phyloP scores from a whole-genome alignment of 2,113 vertebrate genomes.

The Planiliza haematocheilus region DNA sequence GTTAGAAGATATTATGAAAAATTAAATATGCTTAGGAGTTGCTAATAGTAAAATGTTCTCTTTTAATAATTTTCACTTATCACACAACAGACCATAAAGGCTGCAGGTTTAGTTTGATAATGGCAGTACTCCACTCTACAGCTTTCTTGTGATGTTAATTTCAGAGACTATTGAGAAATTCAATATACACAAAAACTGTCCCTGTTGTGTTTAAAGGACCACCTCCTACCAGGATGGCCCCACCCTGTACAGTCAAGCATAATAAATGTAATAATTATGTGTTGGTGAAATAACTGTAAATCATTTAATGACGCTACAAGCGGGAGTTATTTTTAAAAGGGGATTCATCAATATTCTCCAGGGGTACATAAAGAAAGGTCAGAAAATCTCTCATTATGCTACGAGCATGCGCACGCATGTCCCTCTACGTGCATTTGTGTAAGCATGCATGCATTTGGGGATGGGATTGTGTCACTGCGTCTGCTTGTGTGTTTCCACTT shows the following conservation, averaged over 20 bases:
- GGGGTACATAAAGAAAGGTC: constrained; percentile 82
- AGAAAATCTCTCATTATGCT: constrained; percentile 81
- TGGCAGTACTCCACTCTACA: constrained; percentile 9
- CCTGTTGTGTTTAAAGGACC: constrained; percentile 57
- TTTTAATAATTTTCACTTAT: constrained; percentile 9
- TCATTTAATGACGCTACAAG: constrained; percentile 83
- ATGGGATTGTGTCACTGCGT: constrained; percentile 38
- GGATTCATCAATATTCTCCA: constrained; percentile 85
- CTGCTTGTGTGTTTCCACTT: constrained; percentile 33
- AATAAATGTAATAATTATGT: constrained; percentile 83
- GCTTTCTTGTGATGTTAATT: constrained; percentile 32
- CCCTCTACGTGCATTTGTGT: constrained; percentile 35
- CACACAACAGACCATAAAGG: constrained; percentile 6
- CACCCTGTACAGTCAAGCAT: constrained; percentile 66
- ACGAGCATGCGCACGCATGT: constrained; percentile 41
- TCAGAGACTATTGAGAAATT: constrained; percentile 2
- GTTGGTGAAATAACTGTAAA: constrained; percentile 82
- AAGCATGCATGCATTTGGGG: constrained; percentile 38
- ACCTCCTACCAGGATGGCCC: constrained; percentile 51
- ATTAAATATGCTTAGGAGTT: constrained; percentile 19
- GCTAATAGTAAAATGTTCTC: constrained; percentile 12
- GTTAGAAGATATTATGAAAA: constrained; percentile 31
- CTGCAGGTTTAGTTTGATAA: constrained; percentile 34
- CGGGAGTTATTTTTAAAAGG: constrained; percentile 84
- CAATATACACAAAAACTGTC: constrained; percentile 31